These are phyloP conservation scores for Xerus rutilus DNA, from an alignment of 2,797 vertebrate species.

Conservation along the genomic window DNA sequence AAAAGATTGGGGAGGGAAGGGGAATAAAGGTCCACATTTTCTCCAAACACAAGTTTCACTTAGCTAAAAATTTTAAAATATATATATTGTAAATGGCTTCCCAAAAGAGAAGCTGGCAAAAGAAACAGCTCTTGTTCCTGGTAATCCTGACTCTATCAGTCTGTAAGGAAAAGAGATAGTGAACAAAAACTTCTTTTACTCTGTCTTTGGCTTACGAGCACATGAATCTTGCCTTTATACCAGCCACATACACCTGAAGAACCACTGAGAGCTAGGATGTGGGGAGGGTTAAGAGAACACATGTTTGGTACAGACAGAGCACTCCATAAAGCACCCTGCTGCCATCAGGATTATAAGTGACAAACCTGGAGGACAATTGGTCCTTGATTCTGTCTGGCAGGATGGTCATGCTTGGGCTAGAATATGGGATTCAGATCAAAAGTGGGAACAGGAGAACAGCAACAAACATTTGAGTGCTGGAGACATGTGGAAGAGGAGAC, in stretches of 20 bases:
- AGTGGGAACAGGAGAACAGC: background rate
- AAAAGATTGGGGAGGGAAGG: too few relatives aligned
- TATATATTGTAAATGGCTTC: background rate
- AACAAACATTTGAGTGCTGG: too few relatives aligned
- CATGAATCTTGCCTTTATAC: background rate
- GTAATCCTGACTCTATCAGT: background rate
- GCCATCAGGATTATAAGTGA: background rate
- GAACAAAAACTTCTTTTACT: background rate
- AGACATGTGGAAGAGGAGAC: background rate
- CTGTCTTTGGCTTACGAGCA: background rate
- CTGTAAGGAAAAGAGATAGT: background rate
- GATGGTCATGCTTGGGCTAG: background rate
- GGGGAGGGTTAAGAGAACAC: background rate
- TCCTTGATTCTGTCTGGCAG: background rate
- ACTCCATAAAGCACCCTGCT: background rate
- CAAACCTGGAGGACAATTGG: background rate
- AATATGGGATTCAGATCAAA: background rate
- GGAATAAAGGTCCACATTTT: background rate
- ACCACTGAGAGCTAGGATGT: background rate
- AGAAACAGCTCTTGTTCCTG: slow-evolving; percentile 16
- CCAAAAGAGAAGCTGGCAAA: background rate
- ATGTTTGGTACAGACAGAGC: background rate
- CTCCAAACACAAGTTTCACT: background rate
- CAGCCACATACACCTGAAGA: background rate
- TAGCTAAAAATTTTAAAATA: too few relatives aligned